phyloP scores from a whole-genome alignment of 1,140 invertebrate species.

The Alviniconcha marisindica region DNA sequence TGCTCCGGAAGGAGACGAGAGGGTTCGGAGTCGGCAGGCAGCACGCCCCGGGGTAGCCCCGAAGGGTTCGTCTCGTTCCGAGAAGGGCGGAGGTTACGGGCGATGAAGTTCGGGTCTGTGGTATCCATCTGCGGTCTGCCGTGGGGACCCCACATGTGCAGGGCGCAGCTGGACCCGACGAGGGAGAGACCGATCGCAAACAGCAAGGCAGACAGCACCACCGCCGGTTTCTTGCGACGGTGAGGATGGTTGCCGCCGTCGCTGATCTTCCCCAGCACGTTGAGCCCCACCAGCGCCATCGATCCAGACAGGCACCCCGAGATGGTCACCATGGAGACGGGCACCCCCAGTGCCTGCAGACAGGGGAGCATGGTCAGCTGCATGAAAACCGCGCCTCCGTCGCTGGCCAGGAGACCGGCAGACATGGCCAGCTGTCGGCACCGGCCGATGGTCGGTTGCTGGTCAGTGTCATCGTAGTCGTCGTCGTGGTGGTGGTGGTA shows the following conservation, averaged over 20 bases:
- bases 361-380: slow-evolving; percentile 26
- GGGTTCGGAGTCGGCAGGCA: too few species aligned
- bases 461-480: neutral
- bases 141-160: slow-evolving; percentile 4
- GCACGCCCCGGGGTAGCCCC: too few species aligned
- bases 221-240: slow-evolving; percentile 26
- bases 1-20: neutral
- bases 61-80: neutral
- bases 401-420: neutral
- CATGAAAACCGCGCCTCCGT: slow-evolving; percentile 9
- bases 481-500: too few species aligned
- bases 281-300: neutral
- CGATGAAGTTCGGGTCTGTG: too few species aligned
- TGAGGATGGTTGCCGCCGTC: slow-evolving; percentile 22
- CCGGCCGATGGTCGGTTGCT: neutral
- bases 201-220: neutral
- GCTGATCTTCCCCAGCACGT: slow-evolving; percentile 4
- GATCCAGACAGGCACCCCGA: slow-evolving; percentile 18
- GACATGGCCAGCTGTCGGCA: neutral
- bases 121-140: too few species aligned
- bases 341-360: slow-evolving; percentile 26
- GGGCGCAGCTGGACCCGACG: neutral
- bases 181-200: neutral
- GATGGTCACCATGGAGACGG: slow-evolving; percentile 30
- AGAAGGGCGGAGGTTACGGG: too few species aligned